Evolutionary conservation across 2,888 invertebrate genomes (phyloP), one percentile per base, ranked within the genome.

Genomic region (Tetragonula carbonaria): DNA sequence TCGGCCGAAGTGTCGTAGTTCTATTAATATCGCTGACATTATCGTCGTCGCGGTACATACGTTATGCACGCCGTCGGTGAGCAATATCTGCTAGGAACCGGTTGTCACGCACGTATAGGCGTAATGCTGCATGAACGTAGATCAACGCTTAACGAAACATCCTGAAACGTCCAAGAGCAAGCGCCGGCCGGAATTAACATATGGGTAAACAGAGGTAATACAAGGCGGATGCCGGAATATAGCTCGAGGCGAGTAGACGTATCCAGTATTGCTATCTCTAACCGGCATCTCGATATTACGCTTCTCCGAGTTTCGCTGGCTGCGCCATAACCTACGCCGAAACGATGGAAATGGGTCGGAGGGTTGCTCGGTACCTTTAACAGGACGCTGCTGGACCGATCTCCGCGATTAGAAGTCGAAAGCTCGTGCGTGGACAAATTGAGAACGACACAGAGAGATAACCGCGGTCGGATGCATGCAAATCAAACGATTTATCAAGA

Each of bases 171-270:
- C 74, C 85, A 74, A 77, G 84, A 82, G 86, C 82, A 81, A 83
- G 78, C 82, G 78, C 78, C 77, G 68, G 72, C 74, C 84, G 86
- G 86, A 90, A 90, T 92, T 91, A 92, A 90, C 90, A 90, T 90
- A 90, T 86, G 89, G 89, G 82, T 90, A 91, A 90, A 91, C 90
- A 89, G 82, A 84, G 83, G 83, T 88, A 89, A 87, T 82, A 82
- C 84, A 79, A 82, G 74, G 66, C 77, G 80, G 77, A 84, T 71
- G 68, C 55, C 59, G 16, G 80, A 70, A 80, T 63, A 76, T 82
- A 21, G 78, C 84, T 76, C n/a, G 8, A 33, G 78, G 85, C 78
- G n/a, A 57, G 57, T 78, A 71, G 66, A 76, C 83, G 83, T 76
- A 83, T 87, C 88, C 70, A 67, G 77, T 75, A 76, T 76, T 83